Conservation (phyloP, 2,797 vertebrate genomes). For the Eurystomus glaucurus region DNA sequence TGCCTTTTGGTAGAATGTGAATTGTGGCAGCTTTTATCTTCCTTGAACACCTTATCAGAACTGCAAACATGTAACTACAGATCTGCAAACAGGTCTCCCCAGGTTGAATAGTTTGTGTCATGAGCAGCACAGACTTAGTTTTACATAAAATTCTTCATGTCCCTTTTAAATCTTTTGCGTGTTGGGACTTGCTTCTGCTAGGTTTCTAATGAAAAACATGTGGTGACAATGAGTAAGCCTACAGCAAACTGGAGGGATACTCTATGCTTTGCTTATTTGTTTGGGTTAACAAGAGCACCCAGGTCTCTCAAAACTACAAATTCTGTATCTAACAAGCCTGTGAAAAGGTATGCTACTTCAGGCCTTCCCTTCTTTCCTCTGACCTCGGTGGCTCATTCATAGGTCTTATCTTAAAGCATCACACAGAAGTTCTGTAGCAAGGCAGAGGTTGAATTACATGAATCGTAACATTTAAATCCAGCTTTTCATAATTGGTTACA, state of each 20-base stretch:
- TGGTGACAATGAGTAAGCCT: background rate
- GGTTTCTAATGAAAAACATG: background rate
- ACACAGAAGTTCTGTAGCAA: too few relatives aligned
- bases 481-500: background rate
- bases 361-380: background rate
- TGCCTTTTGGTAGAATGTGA: background rate
- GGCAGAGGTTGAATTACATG: too few relatives aligned
- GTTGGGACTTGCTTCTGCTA: background rate
- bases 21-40: background rate
- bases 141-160: background rate
- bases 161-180: background rate
- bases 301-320: background rate
- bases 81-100: background rate
- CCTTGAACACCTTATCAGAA: background rate
- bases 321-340: background rate
- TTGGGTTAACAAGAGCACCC: background rate
- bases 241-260: background rate
- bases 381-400: background rate
- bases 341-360: background rate
- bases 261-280: background rate
- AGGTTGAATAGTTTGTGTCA: background rate
- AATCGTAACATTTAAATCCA: background rate
- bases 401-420: background rate
- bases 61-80: background rate
- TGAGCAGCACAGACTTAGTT: background rate